Conservation (phyloP, 2,888 invertebrate species). For the Apodemia hepburni region DNA sequence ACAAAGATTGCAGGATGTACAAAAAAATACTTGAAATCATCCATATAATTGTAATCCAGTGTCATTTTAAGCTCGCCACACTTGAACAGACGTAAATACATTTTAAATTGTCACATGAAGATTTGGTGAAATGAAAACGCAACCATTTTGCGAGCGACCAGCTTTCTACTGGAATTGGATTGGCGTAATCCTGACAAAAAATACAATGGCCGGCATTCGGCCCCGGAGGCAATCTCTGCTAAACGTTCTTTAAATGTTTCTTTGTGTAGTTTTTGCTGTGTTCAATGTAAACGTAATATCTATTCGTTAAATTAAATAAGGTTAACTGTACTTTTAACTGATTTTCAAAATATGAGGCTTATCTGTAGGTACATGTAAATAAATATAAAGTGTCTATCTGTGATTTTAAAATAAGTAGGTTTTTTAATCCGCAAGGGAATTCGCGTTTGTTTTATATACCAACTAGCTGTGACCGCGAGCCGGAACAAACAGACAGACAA, state of each 20-base stretch:
- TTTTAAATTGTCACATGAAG: slow-evolving; percentile 41
- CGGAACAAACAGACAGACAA: no score
- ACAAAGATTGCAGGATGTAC: no score
- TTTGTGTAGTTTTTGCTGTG: slow-evolving; percentile 32
- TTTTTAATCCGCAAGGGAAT: no score
- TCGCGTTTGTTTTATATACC: no score
- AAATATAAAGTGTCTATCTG: no score
- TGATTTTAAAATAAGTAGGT: no score
- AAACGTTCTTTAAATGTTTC: slow-evolving; percentile 43
- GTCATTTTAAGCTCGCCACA: slow-evolving; percentile 40
- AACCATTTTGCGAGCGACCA: slow-evolving; percentile 38
- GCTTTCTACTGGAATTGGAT: slow-evolving; percentile 50
- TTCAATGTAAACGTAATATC: slow-evolving; percentile 19
- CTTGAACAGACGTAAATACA: slow-evolving; percentile 33
- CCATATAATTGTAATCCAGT: slow-evolving; percentile 42
- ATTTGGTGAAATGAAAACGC: slow-evolving; percentile 41
- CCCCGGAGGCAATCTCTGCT: slow-evolving; percentile 41
- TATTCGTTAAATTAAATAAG: neutral
- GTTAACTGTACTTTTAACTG: neutral
- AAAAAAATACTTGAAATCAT: no score
- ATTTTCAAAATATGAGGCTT: neutral
- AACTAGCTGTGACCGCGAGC: no score
- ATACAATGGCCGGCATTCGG: slow-evolving; percentile 42
- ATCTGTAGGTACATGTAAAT: no score
- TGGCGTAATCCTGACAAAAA: slow-evolving; percentile 56